These are phyloP conservation scores for Melipona bicolor DNA, from an alignment of 2,888 invertebrate genomes.

Conservation along the genomic window DNA sequence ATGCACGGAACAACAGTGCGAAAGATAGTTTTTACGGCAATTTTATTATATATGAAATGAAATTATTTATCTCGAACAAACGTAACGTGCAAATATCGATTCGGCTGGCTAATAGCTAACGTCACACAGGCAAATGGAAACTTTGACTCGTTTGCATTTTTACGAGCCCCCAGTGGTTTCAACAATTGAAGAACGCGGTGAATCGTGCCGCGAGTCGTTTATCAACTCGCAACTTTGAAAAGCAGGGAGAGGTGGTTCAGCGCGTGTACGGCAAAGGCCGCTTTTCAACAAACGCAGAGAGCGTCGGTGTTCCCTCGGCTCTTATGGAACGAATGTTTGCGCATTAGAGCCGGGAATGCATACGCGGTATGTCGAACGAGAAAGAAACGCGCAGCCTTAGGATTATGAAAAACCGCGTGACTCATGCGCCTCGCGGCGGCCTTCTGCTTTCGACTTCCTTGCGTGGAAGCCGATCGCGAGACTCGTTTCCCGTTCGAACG, in stretches of 20 bases:
- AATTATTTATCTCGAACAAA: too few relatives aligned
- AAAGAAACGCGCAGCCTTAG: slow-evolving; percentile 45
- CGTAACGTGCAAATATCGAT: too few relatives aligned
- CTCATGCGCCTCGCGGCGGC: slow-evolving; percentile 31
- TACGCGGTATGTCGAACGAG: slow-evolving; percentile 33
- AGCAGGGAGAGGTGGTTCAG: not conserved
- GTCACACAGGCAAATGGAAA: too few relatives aligned
- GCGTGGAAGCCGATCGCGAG: slow-evolving; percentile 30
- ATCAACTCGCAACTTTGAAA: not conserved
- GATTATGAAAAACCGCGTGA: slow-evolving; percentile 52
- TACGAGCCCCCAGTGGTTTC: too few relatives aligned
- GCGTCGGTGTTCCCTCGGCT: not conserved
- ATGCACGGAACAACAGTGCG: too few relatives aligned
- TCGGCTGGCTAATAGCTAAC: too few relatives aligned
- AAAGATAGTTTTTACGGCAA: too few relatives aligned
- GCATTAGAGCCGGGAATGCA: slow-evolving; percentile 28
- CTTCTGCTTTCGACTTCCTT: slow-evolving; percentile 49
- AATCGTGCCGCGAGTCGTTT: not conserved
- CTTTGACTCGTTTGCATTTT: too few relatives aligned
- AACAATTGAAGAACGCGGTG: too few relatives aligned
- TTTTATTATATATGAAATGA: too few relatives aligned
- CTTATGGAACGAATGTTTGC: slow-evolving; percentile 8
- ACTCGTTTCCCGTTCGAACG: not conserved
- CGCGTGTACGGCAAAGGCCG: not conserved
- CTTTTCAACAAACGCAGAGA: not conserved